Conservation (phyloP, 2,113 vertebrate genomes). For the Dolichallabes microphthalmus region DNA sequence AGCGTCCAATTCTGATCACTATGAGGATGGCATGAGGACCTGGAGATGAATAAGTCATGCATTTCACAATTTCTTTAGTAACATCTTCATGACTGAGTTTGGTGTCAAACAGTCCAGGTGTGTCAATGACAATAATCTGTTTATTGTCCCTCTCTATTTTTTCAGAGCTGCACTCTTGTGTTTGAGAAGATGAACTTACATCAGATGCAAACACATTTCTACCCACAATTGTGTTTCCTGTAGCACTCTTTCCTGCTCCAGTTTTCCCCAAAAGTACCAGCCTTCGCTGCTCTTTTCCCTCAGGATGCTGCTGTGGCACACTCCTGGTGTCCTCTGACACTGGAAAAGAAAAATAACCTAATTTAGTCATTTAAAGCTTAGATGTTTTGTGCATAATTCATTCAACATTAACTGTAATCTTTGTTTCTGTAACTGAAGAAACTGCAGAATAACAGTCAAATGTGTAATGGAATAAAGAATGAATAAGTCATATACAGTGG, state of each 20-base stretch:
- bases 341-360: too few relatives aligned
- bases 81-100: background rate
- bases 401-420: too few relatives aligned
- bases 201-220: conserved; percentile 8
- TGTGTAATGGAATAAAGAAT: too few relatives aligned
- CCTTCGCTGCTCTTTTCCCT: background rate
- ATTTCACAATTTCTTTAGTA: background rate
- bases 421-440: too few relatives aligned
- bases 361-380: too few relatives aligned
- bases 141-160: too few relatives aligned
- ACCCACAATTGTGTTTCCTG: conserved; percentile 39
- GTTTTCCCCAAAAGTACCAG: conserved; percentile 45
- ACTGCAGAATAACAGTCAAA: too few relatives aligned
- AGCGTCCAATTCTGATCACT: background rate
- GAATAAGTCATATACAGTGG: too few relatives aligned
- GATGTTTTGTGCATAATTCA: too few relatives aligned
- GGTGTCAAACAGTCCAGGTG: background rate
- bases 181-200: background rate
- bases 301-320: too few relatives aligned
- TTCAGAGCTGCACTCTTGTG: background rate
- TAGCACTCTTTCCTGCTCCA: conserved; percentile 35
- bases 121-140: background rate
- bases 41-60: background rate
- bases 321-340: too few relatives aligned
- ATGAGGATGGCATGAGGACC: background rate